A percentile compares a stretch with the other conserved stretches of the same genome.
Evolutionary conservation across 2,888 invertebrate genomes (phyloP).

Genomic region (Leptopilina myrica): DNA sequence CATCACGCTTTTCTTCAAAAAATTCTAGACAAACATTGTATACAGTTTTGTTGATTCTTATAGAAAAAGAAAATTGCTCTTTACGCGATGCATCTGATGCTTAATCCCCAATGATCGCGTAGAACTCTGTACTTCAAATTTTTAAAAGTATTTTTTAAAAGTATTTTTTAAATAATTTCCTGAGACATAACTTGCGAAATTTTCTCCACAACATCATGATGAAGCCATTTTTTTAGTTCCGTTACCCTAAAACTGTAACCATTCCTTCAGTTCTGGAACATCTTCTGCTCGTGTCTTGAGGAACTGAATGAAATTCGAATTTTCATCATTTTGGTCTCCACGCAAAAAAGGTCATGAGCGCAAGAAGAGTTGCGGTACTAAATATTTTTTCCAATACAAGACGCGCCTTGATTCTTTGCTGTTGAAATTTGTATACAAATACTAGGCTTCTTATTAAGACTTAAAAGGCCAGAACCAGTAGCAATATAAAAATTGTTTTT

Average conservation of each 20-base stretch:
- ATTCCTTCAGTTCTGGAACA: conserved; percentile 21
- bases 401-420: neutral
- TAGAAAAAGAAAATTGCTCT: conserved; percentile 44
- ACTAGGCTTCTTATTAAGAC: neutral
- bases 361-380: conserved; percentile 34
- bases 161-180: conserved; percentile 10
- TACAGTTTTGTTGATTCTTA: conserved; percentile 44
- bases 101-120: conserved; percentile 44
- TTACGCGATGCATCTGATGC: conserved; percentile 39
- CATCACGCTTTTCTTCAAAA: conserved; percentile 35
- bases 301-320: too few relatives aligned
- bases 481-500: neutral
- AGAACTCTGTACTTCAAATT: conserved; percentile 34
- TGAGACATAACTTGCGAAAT: neutral
- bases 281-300: too few relatives aligned
- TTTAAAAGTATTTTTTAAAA: too few relatives aligned
- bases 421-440: neutral
- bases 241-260: conserved; percentile 29
- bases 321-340: conserved; percentile 20
- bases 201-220: conserved; percentile 39
- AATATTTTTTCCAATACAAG: neutral
- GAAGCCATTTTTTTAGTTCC: conserved; percentile 22
- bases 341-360: conserved; percentile 48
- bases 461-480: neutral
- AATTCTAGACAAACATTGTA: conserved; percentile 45